These are phyloP conservation scores for Allobates femoralis DNA, from an alignment of 2,797 vertebrate species.

Conservation along the genomic window DNA sequence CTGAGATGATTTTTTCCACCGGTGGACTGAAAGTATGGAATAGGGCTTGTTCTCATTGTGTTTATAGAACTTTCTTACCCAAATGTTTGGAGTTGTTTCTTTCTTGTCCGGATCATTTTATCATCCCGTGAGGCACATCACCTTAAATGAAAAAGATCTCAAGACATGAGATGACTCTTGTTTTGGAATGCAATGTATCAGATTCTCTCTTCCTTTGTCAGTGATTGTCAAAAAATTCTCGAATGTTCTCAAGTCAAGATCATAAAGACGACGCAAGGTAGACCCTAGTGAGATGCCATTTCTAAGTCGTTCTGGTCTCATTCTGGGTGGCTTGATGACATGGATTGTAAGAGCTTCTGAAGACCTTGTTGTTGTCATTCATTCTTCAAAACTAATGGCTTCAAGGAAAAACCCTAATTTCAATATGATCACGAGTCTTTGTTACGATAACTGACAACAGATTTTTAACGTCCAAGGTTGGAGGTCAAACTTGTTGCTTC, in stretches of 20 bases:
- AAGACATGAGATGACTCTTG: constrained; percentile 12
- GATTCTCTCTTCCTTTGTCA: constrained; percentile 32
- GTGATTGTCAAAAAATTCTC: constrained; percentile 10
- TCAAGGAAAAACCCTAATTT: constrained; percentile 45
- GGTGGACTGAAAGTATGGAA: no score
- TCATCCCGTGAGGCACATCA: constrained; percentile 40
- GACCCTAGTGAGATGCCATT: neutral
- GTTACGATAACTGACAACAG: constrained; percentile 37
- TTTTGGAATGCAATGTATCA: constrained; percentile 47
- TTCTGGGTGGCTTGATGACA: constrained; percentile 40
- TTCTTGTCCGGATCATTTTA: constrained; percentile 38
- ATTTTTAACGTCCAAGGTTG: constrained; percentile 28
- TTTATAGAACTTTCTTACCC: neutral
- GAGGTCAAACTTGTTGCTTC: constrained; percentile 56
- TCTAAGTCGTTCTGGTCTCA: neutral
- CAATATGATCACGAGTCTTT: constrained; percentile 41
- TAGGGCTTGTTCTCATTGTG: no score
- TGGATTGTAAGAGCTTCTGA: constrained; percentile 5
- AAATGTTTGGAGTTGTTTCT: neutral
- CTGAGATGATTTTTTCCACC: no score
- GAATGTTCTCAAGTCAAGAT: constrained; percentile 10
- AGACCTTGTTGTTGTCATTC: constrained; percentile 35
- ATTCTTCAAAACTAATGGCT: constrained; percentile 28
- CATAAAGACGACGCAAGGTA: neutral
- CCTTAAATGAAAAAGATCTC: constrained; percentile 34